A percentile compares a stretch with the other conserved stretches of the same genome.
phyloP scores from a whole-genome alignment of 2,113 vertebrate species.

The Myotis davidii region DNA sequence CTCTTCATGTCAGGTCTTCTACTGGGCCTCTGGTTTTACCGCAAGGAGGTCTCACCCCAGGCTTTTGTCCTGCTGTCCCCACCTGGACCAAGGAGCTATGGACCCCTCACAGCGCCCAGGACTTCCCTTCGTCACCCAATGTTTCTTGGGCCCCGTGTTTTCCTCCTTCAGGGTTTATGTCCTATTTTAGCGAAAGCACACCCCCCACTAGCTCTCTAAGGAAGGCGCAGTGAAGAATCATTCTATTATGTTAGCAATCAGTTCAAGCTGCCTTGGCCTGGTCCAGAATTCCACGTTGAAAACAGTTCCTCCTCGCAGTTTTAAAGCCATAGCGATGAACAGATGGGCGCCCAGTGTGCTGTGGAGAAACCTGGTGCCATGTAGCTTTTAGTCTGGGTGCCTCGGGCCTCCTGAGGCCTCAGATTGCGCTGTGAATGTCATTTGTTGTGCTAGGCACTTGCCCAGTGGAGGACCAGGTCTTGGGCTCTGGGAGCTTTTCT shows the following conservation, averaged over 20 bases:
- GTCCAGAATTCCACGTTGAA: background rate
- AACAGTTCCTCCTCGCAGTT: background rate
- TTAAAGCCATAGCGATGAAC: background rate
- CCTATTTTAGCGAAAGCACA: background rate
- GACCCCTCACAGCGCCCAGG: background rate
- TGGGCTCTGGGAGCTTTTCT: conserved; percentile 14
- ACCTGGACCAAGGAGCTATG: background rate
- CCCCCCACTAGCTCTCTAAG: background rate
- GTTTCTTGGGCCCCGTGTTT: background rate
- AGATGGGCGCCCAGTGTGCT: background rate
- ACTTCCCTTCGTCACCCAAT: background rate
- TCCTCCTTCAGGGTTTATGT: background rate
- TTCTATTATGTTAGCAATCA: background rate
- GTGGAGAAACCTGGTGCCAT: fast-evolving
- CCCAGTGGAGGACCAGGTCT: background rate
- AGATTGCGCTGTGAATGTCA: background rate
- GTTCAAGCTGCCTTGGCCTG: background rate
- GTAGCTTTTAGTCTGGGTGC: background rate
- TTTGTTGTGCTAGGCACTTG: background rate
- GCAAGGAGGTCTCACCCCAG: background rate
- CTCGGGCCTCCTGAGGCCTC: background rate
- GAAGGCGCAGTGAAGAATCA: background rate
- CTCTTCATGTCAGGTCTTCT: background rate
- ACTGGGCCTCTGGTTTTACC: background rate
- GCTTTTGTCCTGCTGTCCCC: background rate